phyloP scores from a whole-genome alignment of 1,140 invertebrate genomes.

The Danaus melanippus region DNA sequence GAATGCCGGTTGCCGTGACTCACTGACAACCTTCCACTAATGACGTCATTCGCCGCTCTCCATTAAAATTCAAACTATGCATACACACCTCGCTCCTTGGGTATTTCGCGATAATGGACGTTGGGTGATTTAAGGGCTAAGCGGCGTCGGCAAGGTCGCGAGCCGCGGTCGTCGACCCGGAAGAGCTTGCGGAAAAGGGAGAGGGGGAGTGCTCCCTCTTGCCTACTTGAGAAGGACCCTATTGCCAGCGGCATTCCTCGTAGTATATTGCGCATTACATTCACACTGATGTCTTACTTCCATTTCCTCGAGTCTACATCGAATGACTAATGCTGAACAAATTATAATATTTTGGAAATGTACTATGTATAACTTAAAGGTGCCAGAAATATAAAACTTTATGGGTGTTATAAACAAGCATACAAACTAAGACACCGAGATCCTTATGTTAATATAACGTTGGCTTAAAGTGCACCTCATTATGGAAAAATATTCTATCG shows the following conservation, averaged over 20 bases:
- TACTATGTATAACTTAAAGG: too few species aligned
- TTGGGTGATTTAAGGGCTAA: constrained; percentile 15
- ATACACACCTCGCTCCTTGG: constrained; percentile 7
- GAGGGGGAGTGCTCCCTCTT: constrained; percentile 14
- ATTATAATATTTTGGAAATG: too few species aligned
- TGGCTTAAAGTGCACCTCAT: not conserved
- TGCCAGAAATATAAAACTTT: too few species aligned
- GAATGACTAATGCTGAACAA: too few species aligned
- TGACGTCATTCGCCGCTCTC: constrained; percentile 21
- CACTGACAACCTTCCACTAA: constrained; percentile 31
- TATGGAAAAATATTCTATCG: not conserved
- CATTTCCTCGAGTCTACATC: constrained; percentile 8
- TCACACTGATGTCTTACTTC: constrained; percentile 17
- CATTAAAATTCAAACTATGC: too few species aligned
- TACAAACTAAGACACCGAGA: too few species aligned
- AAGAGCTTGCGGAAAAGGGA: constrained; percentile 25
- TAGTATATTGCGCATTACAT: constrained; percentile 32
- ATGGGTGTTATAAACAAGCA: too few species aligned
- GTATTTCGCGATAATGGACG: not conserved
- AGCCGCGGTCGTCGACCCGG: constrained; percentile 38
- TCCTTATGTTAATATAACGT: too few species aligned
- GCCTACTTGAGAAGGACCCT: constrained; percentile 20
- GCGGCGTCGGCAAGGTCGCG: constrained; percentile 32
- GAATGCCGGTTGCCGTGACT: constrained; percentile 30
- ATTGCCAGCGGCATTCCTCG: constrained; percentile 30